Conservation (phyloP, 2,797 vertebrate genomes). For the Myiothlypis coronata region DNA sequence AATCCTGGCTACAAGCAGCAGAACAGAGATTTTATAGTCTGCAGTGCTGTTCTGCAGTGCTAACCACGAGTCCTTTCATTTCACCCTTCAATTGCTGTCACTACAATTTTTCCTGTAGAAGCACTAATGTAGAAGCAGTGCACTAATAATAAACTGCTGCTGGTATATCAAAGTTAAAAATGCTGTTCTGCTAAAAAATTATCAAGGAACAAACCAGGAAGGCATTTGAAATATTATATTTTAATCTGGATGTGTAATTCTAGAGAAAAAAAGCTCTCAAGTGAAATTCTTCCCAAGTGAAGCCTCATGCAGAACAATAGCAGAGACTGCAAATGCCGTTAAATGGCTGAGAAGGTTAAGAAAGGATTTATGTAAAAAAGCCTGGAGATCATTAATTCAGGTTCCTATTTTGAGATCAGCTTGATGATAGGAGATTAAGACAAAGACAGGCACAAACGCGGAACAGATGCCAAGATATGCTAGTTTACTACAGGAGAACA, state of each 20-base stretch:
- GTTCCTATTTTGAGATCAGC: slow-evolving; percentile 36
- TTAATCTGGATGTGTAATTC: background rate
- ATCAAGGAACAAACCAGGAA: background rate
- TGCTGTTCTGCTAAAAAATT: background rate
- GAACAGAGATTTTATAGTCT: background rate
- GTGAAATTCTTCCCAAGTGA: background rate
- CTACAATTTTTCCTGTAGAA: background rate
- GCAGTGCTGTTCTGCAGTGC: background rate
- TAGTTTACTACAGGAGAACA: background rate
- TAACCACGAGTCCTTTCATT: background rate
- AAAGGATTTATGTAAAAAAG: background rate
- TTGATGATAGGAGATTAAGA: slow-evolving; percentile 3
- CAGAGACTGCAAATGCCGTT: background rate
- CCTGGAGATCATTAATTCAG: background rate
- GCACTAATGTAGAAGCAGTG: background rate
- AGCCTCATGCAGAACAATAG: background rate
- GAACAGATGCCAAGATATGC: background rate
- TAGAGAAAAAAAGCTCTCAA: background rate
- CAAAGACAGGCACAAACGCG: background rate
- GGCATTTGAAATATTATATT: background rate
- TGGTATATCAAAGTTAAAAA: background rate
- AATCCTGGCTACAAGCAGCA: background rate
- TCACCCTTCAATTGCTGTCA: background rate
- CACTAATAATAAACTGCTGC: background rate
- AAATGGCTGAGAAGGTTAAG: slow-evolving; percentile 19